Evolutionary conservation across 2,797 vertebrate genomes (phyloP), one percentile per base, ranked within the genome.

Genomic region (Psittacula echo): DNA sequence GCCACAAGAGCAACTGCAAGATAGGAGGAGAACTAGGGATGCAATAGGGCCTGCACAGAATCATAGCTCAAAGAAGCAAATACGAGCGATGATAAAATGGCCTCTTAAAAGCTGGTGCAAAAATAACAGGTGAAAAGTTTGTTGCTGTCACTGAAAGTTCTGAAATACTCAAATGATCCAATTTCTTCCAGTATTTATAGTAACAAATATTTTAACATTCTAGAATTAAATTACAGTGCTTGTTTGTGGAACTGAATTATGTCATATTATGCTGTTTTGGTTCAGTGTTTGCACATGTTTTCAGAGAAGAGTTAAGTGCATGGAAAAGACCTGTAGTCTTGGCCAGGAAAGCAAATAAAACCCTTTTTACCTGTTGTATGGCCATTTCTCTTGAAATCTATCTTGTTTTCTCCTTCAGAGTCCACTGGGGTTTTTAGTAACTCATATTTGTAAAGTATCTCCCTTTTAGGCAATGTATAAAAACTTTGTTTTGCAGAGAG

Each of bases 1-100:
- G n/a, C 18, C 1, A 1, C 34, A 44, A 24, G 32, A 37, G 27
- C 1, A 0, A 9, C 42, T 42, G 26, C n/a, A 47, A n/a, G 27
- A 17, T 10, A 39, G 37, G 23, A 45, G 48, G 24, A 84, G 34
- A 77, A 5, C 4, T 18, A 30, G 8, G 34, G 26, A 8, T 45
- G 29, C 10, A 6, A 7, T 20, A 37, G 10, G 26, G 44, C 20
- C 12, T 13, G 11, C 13, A 37, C 50, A 26, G 67, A 50, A 18
- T 23, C 20, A 3, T 17, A 21, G 29, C 47, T 53, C 27, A 13
- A 71, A 56, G n/a, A 61, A 74, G 8, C 10, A 34, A 73, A 41
- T 44, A 27, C 11, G 15, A 47, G 5, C 1, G 1, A 16, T 42
- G 22, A 7, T 32, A 41, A 67, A 73, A 86, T 64, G 30, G 8